These are phyloP conservation scores for Halictus quadricinctus DNA, from an alignment of 2,888 invertebrate genomes.

Conservation along the genomic window DNA sequence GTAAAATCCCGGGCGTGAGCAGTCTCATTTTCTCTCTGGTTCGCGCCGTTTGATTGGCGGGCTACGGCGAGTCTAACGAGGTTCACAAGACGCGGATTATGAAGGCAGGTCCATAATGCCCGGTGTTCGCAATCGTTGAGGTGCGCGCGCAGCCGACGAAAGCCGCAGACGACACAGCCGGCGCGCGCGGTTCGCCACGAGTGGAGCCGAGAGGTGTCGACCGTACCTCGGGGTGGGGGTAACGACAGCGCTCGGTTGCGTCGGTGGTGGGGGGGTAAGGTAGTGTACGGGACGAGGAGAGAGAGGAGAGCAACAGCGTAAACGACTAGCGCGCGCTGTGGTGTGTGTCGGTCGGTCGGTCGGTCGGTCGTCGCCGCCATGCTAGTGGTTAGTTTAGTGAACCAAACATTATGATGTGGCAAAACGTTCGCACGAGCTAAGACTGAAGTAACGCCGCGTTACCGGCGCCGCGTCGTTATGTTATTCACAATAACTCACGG, in stretches of 20 bases:
- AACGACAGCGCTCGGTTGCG: neutral
- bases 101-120: slow-evolving; percentile 56
- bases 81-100: slow-evolving; percentile 22
- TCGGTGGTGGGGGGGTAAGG: slow-evolving; percentile 5
- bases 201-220: slow-evolving; percentile 19
- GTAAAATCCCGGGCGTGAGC: too few species aligned
- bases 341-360: slow-evolving; percentile 71
- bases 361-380: slow-evolving; percentile 76
- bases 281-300: slow-evolving; percentile 51
- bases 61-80: slow-evolving; percentile 24
- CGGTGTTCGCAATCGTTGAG: slow-evolving; percentile 20
- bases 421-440: slow-evolving; percentile 79
- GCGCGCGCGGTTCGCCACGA: slow-evolving; percentile 44
- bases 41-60: slow-evolving; percentile 30
- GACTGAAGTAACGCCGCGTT: slow-evolving; percentile 73
- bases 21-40: too few species aligned
- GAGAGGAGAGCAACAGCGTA: slow-evolving; percentile 73
- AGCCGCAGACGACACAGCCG: slow-evolving; percentile 53
- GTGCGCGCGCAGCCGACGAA: slow-evolving; percentile 53
- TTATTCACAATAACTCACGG: slow-evolving; percentile 74
- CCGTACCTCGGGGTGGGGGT: neutral
- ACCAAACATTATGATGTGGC: slow-evolving; percentile 83
- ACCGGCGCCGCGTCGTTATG: slow-evolving; percentile 79
- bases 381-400: slow-evolving; percentile 81
- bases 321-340: slow-evolving; percentile 71